Percentiles rank a stretch among this genome's conserved stretches.
phyloP scores from a whole-genome alignment of 2,113 vertebrate genomes.

The Salvelinus sp. region DNA sequence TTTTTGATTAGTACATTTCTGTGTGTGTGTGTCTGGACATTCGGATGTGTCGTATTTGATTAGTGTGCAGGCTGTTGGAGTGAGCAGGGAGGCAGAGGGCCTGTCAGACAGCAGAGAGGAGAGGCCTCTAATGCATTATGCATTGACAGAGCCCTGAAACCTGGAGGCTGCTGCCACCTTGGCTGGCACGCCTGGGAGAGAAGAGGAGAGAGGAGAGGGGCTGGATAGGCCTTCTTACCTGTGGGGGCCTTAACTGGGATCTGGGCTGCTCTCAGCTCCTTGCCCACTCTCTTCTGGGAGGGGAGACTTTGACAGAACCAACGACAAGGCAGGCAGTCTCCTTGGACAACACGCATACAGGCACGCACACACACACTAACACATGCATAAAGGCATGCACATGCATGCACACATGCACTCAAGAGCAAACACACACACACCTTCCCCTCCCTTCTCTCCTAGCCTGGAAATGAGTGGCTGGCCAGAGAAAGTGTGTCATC shows the following conservation, averaged over 20 bases:
- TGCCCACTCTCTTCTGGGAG: conserved; percentile 25
- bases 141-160: conserved; percentile 90
- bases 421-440: conserved; percentile 3
- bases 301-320: conserved; percentile 58
- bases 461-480: conserved; percentile 70
- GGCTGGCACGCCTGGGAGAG: conserved; percentile 84
- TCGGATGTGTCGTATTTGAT: conserved; percentile 97
- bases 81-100: conserved; percentile 69
- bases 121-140: conserved; percentile 97
- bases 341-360: not conserved
- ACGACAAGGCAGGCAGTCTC: not conserved
- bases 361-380: conserved; percentile 14
- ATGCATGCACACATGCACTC: too few relatives aligned
- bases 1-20: conserved; percentile 99
- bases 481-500: conserved; percentile 74
- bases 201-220: conserved; percentile 64
- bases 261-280: conserved; percentile 29
- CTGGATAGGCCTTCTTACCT: conserved; percentile 86
- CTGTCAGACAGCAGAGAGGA: conserved; percentile 91
- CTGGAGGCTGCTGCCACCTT: conserved; percentile 82
- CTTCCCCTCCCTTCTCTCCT: conserved; percentile 20
- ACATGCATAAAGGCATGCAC: conserved; percentile 32
- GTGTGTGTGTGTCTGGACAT: conserved; percentile 90
- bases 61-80: conserved; percentile 92
- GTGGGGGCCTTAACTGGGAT: conserved; percentile 46